Evolutionary conservation across 2,797 vertebrate genomes (phyloP).

Genomic region (Spinibarbus caldwelli): DNA sequence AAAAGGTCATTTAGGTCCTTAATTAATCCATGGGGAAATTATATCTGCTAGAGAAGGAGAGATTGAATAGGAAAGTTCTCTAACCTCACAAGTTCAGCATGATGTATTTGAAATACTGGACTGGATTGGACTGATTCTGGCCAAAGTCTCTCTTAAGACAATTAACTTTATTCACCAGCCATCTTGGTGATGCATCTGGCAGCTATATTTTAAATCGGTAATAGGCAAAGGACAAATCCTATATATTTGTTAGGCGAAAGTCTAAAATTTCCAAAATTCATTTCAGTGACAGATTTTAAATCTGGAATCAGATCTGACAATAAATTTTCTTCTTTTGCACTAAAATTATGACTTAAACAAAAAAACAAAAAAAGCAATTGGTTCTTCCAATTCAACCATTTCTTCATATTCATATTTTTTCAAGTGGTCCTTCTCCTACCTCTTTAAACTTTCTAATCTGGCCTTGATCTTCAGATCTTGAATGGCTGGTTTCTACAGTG

Average conservation of each 20-base stretch:
- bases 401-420: background rate
- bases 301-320: too few species aligned
- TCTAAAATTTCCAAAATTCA: background rate
- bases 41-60: conserved; percentile 37
- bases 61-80: conserved; percentile 30
- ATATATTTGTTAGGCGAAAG: background rate
- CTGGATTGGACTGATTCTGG: conserved; percentile 15
- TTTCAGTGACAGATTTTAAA: background rate
- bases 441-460: background rate
- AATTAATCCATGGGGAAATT: conserved; percentile 55
- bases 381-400: background rate
- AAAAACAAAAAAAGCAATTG: too few species aligned
- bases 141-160: background rate
- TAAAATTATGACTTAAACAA: too few species aligned
- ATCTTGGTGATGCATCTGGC: background rate
- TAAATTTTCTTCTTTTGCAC: background rate
- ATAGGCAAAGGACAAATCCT: background rate
- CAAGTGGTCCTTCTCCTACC: background rate
- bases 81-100: conserved; percentile 24
- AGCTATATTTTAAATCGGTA: background rate
- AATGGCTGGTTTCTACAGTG: background rate
- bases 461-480: background rate
- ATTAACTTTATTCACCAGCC: background rate
- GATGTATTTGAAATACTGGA: conserved; percentile 28
- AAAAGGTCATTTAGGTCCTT: conserved; percentile 49